A percentile compares a stretch with the other conserved stretches of the same genome.
These are phyloP conservation scores for Agapornis roseicollis DNA, from an alignment of 2,113 vertebrate genomes.

Conservation along the genomic window DNA sequence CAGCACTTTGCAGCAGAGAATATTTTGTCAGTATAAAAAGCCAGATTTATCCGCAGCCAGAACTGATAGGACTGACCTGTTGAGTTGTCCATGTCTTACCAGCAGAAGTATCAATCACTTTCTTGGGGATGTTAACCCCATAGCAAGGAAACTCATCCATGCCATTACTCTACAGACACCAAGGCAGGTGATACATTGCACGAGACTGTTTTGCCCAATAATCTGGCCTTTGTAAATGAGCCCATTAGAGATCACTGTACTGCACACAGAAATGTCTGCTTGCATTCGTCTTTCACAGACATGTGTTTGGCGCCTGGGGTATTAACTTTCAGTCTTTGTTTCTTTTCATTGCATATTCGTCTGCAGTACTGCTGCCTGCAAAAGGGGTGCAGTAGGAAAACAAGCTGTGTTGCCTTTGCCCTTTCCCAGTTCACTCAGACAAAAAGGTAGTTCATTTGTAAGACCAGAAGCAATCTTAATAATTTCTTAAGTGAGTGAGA, in stretches of 20 bases:
- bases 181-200: not conserved
- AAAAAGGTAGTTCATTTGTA: not conserved
- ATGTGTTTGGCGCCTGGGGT: constrained; percentile 65
- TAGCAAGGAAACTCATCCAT: not conserved
- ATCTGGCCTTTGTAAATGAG: constrained; percentile 17
- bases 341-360: constrained; percentile 65
- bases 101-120: not conserved
- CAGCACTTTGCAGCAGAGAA: not conserved
- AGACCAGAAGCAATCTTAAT: not conserved
- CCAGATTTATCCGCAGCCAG: not conserved
- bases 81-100: not conserved
- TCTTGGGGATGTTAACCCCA: not conserved
- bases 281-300: constrained; percentile 66
- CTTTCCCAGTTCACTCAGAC: constrained; percentile 21
- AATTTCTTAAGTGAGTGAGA: not conserved
- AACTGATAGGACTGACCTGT: not conserved
- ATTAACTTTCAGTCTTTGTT: constrained; percentile 77
- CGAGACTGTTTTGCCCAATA: not conserved
- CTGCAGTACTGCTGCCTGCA: constrained; percentile 42
- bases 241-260: constrained; percentile 48
- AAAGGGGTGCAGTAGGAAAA: constrained; percentile 64
- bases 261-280: constrained; percentile 59
- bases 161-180: not conserved
- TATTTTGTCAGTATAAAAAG: not conserved
- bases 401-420: constrained; percentile 30